phyloP scores from a whole-genome alignment of 2,888 invertebrate species.

The Perdita meconis region DNA sequence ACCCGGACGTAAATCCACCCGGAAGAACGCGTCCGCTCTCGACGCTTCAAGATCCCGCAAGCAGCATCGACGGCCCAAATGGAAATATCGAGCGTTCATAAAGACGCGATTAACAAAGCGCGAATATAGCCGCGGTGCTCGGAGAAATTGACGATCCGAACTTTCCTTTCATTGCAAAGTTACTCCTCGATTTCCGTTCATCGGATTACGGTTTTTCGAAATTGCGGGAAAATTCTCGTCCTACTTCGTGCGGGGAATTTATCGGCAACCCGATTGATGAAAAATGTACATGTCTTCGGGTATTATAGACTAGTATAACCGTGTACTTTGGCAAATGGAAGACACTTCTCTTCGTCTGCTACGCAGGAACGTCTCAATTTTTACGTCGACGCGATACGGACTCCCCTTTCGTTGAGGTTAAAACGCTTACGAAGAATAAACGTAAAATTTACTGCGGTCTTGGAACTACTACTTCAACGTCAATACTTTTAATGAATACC shows the following conservation, averaged over 20 bases:
- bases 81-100: slow-evolving; percentile 19
- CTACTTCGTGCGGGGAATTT: background rate
- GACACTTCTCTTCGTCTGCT: background rate
- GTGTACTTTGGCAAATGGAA: slow-evolving; percentile 18
- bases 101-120: slow-evolving; percentile 22
- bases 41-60: no score
- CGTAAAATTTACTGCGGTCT: slow-evolving; percentile 18
- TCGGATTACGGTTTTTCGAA: background rate
- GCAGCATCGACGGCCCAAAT: background rate
- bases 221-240: background rate
- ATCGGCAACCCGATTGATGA: background rate
- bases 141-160: slow-evolving; percentile 3
- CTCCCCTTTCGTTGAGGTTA: background rate
- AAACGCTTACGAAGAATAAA: background rate
- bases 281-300: background rate
- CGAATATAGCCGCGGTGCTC: background rate
- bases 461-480: background rate
- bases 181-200: no score
- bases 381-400: slow-evolving; percentile 5
- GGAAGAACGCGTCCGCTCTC: no score
- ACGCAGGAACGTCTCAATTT: background rate
- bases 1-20: no score
- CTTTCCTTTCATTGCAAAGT: background rate
- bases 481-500: background rate
- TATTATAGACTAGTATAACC: slow-evolving; percentile 1